Percentiles rank a stretch among this genome's conserved stretches.
phyloP scores from a whole-genome alignment of 2,888 invertebrate genomes.

The Drosophila macrothrix region DNA sequence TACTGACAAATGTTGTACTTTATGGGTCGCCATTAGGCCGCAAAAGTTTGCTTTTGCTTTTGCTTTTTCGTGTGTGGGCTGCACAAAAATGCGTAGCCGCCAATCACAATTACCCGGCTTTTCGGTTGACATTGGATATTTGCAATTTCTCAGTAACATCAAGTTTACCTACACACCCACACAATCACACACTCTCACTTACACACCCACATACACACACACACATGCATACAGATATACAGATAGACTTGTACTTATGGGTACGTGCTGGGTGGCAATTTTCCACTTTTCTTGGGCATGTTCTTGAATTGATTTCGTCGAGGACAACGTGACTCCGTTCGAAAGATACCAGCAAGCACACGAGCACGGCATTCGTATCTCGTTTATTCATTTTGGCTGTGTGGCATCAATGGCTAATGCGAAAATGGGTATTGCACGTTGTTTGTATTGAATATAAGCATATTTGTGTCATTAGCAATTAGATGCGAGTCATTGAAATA shows the following conservation, averaged over 20 bases:
- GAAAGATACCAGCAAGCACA: constrained; percentile 3
- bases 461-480: constrained; percentile 69
- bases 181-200: background rate
- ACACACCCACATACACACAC: background rate
- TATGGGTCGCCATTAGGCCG: constrained; percentile 70
- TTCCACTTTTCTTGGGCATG: constrained; percentile 45
- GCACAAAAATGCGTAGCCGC: constrained; percentile 56
- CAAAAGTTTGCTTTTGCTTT: constrained; percentile 60
- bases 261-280: constrained; percentile 52
- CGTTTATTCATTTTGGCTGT: constrained; percentile 41
- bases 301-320: constrained; percentile 69
- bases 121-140: constrained; percentile 35
- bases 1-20: constrained; percentile 75
- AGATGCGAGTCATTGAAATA: constrained; percentile 32
- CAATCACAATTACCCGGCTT: constrained; percentile 72
- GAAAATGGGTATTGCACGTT: constrained; percentile 65
- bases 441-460: constrained; percentile 67
- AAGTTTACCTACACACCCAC: constrained; percentile 6
- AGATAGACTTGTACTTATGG: constrained; percentile 12
- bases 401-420: constrained; percentile 71
- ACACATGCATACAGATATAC: background rate
- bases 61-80: background rate
- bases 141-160: constrained; percentile 49
- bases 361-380: constrained; percentile 1
- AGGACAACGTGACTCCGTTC: constrained; percentile 65